phyloP scores from a whole-genome alignment of 2,888 invertebrate species.

The Clitarchus hookeri region DNA sequence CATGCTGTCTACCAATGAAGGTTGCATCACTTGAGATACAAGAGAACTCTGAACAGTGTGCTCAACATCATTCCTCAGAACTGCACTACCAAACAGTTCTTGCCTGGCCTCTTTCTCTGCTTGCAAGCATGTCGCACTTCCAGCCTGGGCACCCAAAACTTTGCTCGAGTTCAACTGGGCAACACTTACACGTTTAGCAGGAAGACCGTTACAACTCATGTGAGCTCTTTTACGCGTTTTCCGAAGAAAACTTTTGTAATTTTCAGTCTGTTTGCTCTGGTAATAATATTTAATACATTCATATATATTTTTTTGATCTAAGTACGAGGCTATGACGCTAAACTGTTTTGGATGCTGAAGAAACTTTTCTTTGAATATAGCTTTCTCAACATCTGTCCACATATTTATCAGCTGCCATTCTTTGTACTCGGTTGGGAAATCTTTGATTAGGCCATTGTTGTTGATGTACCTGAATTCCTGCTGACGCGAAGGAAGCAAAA shows the following conservation, averaged over 20 bases:
- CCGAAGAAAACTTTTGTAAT: neutral
- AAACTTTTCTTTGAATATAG: neutral
- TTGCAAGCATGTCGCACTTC: neutral
- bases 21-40: neutral
- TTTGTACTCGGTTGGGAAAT: neutral
- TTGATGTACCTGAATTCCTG: neutral
- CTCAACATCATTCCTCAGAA: neutral
- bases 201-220: slow-evolving; percentile 1
- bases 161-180: neutral
- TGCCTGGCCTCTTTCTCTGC: neutral
- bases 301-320: neutral
- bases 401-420: neutral
- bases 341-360: slow-evolving; percentile 7
- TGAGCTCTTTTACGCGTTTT: neutral
- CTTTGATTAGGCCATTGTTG: slow-evolving; percentile 3
- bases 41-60: neutral
- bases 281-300: neutral
- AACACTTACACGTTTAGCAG: neutral
- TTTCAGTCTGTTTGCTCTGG: neutral
- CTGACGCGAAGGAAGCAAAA: neutral
- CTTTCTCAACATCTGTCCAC: slow-evolving; percentile 2
- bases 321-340: neutral
- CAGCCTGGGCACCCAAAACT: neutral
- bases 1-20: neutral
- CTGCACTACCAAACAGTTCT: neutral